These are phyloP conservation scores for Watsonalla binaria DNA, from an alignment of 2,888 invertebrate species.

Conservation along the genomic window DNA sequence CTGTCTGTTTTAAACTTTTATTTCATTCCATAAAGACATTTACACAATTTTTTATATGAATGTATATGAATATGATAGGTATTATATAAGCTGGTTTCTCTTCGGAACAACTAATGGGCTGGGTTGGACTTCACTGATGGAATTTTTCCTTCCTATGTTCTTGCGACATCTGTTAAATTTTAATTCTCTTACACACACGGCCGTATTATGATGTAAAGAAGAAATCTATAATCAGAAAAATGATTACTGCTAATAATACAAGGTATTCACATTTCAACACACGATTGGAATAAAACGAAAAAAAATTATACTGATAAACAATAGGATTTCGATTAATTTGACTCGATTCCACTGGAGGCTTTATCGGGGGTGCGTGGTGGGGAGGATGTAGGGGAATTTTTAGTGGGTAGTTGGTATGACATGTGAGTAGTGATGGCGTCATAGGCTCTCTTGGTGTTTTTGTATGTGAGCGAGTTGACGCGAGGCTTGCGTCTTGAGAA, in stretches of 20 bases:
- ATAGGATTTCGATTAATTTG: slow-evolving; percentile 41
- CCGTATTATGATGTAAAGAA: neutral
- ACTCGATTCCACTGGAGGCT: slow-evolving; percentile 62
- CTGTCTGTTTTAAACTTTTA: slow-evolving; percentile 39
- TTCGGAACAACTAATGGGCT: too few species aligned
- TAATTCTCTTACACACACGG: neutral
- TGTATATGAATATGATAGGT: slow-evolving; percentile 31
- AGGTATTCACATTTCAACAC: neutral
- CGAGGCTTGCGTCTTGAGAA: slow-evolving; percentile 88
- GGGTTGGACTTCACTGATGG: too few species aligned
- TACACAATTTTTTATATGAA: slow-evolving; percentile 46
- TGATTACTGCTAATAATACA: too few species aligned
- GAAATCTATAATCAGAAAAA: too few species aligned
- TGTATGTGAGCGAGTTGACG: slow-evolving; percentile 82
- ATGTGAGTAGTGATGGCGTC: slow-evolving; percentile 88
- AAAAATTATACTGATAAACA: neutral
- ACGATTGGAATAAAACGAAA: neutral
- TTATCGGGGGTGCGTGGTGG: slow-evolving; percentile 55
- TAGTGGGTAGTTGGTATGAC: slow-evolving; percentile 77
- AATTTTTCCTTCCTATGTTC: too few species aligned
- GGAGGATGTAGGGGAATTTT: slow-evolving; percentile 50
- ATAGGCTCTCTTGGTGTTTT: slow-evolving; percentile 77
- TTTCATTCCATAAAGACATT: slow-evolving; percentile 36
- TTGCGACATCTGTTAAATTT: too few species aligned
- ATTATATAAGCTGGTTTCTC: too few species aligned